These are phyloP conservation scores for Octodon degus DNA, from an alignment of 2,113 vertebrate species.

Conservation along the genomic window DNA sequence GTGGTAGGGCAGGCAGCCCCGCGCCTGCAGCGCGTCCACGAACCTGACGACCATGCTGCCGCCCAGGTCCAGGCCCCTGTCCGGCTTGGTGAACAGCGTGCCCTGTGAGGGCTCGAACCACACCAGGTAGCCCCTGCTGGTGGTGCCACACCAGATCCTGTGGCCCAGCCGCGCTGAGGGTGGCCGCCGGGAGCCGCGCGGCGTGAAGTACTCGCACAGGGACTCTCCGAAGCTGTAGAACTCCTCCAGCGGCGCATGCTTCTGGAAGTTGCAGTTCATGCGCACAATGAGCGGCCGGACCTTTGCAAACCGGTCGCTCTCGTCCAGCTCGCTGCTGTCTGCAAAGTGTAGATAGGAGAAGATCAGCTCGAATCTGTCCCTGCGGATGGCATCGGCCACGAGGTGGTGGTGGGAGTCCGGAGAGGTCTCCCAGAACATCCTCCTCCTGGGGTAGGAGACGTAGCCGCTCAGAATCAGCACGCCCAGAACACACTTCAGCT, in stretches of 20 bases:
- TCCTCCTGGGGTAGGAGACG: slow-evolving; percentile 67
- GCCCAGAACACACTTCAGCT: slow-evolving; percentile 73
- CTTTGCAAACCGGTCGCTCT: slow-evolving; percentile 70
- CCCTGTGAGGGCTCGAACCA: slow-evolving; percentile 75
- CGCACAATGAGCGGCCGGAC: slow-evolving; percentile 63
- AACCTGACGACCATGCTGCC: slow-evolving; percentile 70
- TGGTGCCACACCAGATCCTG: slow-evolving; percentile 65
- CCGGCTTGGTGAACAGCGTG: slow-evolving; percentile 52
- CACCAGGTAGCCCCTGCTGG: slow-evolving; percentile 70
- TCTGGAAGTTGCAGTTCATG: slow-evolving; percentile 71
- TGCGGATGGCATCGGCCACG: slow-evolving; percentile 71
- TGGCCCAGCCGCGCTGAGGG: background rate
- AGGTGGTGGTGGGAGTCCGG: slow-evolving; percentile 73
- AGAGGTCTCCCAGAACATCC: slow-evolving; percentile 77
- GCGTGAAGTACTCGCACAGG: slow-evolving; percentile 60
- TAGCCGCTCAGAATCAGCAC: slow-evolving; percentile 73
- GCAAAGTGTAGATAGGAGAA: slow-evolving; percentile 71
- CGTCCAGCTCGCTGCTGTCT: slow-evolving; percentile 60
- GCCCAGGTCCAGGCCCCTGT: slow-evolving; percentile 63
- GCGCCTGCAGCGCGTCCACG: slow-evolving; percentile 58
- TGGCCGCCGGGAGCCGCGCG: background rate
- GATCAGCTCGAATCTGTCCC: slow-evolving; percentile 75
- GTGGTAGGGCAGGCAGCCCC: slow-evolving; percentile 65
- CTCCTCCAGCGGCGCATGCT: slow-evolving; percentile 70
- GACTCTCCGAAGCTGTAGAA: slow-evolving; percentile 71